Conservation (phyloP, 2,797 vertebrate genomes). For the Phrynocephalus forsythii region DNA sequence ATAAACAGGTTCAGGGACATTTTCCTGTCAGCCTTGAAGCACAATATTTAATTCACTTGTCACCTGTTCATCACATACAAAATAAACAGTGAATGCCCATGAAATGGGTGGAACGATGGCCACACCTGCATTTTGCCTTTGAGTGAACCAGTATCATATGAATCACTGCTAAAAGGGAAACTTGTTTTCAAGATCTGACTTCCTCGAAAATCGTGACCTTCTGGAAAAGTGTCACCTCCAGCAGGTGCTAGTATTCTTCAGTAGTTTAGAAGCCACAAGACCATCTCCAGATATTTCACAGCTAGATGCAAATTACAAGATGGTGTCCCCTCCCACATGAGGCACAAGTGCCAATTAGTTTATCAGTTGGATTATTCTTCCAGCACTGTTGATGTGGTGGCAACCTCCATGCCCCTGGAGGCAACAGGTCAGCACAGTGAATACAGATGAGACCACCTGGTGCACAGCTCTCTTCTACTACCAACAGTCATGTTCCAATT, state of each 20-base stretch:
- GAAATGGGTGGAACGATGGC: constrained; percentile 28
- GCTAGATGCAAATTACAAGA: not conserved
- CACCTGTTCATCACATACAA: constrained; percentile 34
- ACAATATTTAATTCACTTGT: constrained; percentile 36
- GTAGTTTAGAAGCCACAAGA: not conserved
- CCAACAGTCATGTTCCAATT: no score
- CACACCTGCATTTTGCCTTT: constrained; percentile 10
- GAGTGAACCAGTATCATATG: not conserved
- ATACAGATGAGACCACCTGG: not conserved
- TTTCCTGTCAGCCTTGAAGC: constrained; percentile 61
- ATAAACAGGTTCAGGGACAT: constrained; percentile 68
- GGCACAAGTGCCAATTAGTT: not conserved
- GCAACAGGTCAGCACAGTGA: not conserved
- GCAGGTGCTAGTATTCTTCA: not conserved
- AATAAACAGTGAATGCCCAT: constrained; percentile 50
- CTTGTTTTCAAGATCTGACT: not conserved
- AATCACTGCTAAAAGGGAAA: not conserved
- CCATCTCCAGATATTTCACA: not conserved
- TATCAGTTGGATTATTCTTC: not conserved
- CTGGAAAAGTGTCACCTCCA: not conserved
- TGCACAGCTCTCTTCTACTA: not conserved
- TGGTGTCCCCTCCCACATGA: not conserved
- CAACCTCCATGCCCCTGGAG: not conserved
- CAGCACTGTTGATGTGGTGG: not conserved
- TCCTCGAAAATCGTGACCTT: no score